These are phyloP conservation scores for Tyrannus savana DNA, from an alignment of 2,113 vertebrate species.

Conservation along the genomic window DNA sequence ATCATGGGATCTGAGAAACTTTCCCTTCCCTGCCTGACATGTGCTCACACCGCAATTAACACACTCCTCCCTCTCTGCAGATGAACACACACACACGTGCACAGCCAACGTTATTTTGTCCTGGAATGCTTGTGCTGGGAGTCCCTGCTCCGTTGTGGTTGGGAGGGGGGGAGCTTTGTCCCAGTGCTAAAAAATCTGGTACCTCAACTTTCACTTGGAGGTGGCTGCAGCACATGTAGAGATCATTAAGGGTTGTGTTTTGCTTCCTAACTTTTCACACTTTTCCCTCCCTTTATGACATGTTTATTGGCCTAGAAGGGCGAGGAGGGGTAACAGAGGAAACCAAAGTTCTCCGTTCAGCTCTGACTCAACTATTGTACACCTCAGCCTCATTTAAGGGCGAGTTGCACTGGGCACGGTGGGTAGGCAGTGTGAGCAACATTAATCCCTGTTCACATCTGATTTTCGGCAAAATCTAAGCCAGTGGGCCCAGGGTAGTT, in stretches of 20 bases:
- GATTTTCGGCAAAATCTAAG: conserved; percentile 41
- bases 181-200: background rate
- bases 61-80: background rate
- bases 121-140: background rate
- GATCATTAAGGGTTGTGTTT: conserved; percentile 22
- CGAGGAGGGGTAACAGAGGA: conserved; percentile 21
- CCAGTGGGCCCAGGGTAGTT: conserved; percentile 35
- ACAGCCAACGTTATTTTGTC: rapidly evolving
- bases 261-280: conserved; percentile 54
- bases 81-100: background rate
- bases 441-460: conserved; percentile 38
- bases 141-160: rapidly evolving
- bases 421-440: background rate
- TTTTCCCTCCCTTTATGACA: conserved; percentile 49
- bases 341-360: background rate
- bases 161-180: background rate
- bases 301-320: conserved; percentile 64
- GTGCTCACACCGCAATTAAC: background rate
- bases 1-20: conserved; percentile 22
- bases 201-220: conserved; percentile 24
- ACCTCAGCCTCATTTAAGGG: background rate
- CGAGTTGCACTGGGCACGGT: background rate
- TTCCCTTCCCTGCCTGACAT: background rate
- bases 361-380: conserved; percentile 12
- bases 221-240: background rate